Evolutionary conservation across 1,140 invertebrate species (phyloP).

Genomic region (Phocides pigmalion): DNA sequence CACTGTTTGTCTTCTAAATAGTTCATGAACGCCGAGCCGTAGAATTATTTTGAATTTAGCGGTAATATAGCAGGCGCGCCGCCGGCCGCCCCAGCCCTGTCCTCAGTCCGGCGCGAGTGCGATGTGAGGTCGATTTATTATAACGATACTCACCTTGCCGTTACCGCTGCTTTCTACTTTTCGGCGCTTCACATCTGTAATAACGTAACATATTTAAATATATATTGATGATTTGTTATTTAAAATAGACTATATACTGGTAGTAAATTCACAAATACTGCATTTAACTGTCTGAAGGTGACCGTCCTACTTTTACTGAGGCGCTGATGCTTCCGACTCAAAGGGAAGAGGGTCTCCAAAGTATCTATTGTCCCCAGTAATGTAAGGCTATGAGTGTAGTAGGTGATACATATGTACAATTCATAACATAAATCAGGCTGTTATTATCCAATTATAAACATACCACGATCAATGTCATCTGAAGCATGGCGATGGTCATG

Average conservation of each 20-base stretch:
- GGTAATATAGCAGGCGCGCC: background rate
- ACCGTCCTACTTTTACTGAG: too few species aligned
- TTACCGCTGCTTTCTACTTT: slow-evolving; percentile 89
- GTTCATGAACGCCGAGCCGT: background rate
- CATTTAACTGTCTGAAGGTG: too few species aligned
- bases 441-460: slow-evolving; percentile 31
- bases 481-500: slow-evolving; percentile 68
- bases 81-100: slow-evolving; percentile 76
- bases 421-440: too few species aligned
- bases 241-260: too few species aligned
- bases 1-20: slow-evolving; percentile 15
- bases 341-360: too few species aligned
- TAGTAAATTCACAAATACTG: too few species aligned
- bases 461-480: slow-evolving; percentile 79
- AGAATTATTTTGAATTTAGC: background rate
- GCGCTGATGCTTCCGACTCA: too few species aligned
- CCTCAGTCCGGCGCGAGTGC: slow-evolving; percentile 78
- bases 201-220: slow-evolving; percentile 29
- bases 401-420: too few species aligned
- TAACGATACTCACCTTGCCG: slow-evolving; percentile 89
- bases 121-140: slow-evolving; percentile 76
- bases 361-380: too few species aligned
- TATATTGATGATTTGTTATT: too few species aligned
- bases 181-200: slow-evolving; percentile 90
- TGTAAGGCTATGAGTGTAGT: too few species aligned